Conservation (phyloP, 30 jellyfish, hydroid and myxozoan species). For the Chironex yamaguchii region DNA sequence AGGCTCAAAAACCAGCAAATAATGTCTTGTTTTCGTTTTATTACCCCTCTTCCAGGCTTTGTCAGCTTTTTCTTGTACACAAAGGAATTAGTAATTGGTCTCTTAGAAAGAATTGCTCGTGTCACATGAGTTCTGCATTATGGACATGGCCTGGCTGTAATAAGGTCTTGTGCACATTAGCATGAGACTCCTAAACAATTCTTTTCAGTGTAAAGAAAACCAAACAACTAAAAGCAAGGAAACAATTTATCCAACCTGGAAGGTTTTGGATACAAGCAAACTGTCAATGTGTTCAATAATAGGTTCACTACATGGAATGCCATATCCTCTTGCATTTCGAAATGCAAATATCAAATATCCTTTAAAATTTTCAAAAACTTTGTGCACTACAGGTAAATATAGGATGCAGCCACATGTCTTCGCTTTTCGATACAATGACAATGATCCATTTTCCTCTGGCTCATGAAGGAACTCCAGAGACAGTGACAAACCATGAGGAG, state of each 20-base stretch:
- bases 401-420: conserved; percentile 66
- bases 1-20: not conserved
- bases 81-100: conserved; percentile 4
- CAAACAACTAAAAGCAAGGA: not conserved
- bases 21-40: conserved; percentile 13
- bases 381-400: conserved; percentile 43
- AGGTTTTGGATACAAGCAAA: not conserved
- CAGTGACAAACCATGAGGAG: conserved; percentile 51
- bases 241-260: conserved; percentile 2
- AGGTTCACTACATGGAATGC: conserved; percentile 26
- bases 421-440: conserved; percentile 49
- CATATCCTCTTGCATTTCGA: conserved; percentile 49
- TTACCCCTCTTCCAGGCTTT: not conserved
- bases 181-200: no score
- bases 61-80: conserved; percentile 18
- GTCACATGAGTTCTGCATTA: conserved; percentile 21
- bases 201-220: not conserved
- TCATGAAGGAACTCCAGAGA: conserved; percentile 56
- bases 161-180: no score
- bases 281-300: conserved; percentile 2
- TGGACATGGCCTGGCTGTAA: no score
- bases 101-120: not conserved
- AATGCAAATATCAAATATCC: conserved; percentile 28
- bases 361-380: conserved; percentile 26
- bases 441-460: conserved; percentile 56